phyloP scores from a whole-genome alignment of 1,140 invertebrate genomes.

The Oryctes rhinoceros region DNA sequence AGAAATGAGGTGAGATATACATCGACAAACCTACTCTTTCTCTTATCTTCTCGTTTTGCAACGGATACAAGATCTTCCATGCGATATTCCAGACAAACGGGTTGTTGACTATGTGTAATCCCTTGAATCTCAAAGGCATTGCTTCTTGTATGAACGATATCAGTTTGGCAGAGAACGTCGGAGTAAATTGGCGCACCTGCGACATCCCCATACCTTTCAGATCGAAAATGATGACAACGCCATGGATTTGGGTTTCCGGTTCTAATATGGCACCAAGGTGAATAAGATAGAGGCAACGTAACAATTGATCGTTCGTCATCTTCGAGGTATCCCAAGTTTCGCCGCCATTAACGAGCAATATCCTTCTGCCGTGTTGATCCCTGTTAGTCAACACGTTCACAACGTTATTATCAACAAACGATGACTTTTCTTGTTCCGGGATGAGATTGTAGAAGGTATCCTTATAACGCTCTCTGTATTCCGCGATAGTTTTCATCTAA shows the following conservation, averaged over 20 bases:
- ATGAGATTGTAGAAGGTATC: constrained; percentile 69
- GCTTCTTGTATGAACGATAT: constrained; percentile 83
- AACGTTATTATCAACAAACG: constrained; percentile 73
- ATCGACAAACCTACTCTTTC: constrained; percentile 60
- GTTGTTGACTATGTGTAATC: constrained; percentile 88
- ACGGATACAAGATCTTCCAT: constrained; percentile 85
- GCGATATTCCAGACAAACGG: constrained; percentile 86
- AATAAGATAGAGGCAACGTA: constrained; percentile 77
- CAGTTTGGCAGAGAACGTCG: constrained; percentile 74
- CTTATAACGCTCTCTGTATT: constrained; percentile 76
- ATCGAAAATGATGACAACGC: constrained; percentile 79
- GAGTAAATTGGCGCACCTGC: constrained; percentile 73
- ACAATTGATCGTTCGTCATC: constrained; percentile 73
- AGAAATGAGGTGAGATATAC: background rate
- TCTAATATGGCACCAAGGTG: constrained; percentile 76
- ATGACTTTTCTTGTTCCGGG: constrained; percentile 70
- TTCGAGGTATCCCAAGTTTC: constrained; percentile 72
- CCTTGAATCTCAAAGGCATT: constrained; percentile 84
- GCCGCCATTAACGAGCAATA: constrained; percentile 43
- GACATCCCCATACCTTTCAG: constrained; percentile 76
- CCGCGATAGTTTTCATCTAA: constrained; percentile 77
- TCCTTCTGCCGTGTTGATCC: constrained; percentile 55
- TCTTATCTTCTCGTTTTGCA: constrained; percentile 82
- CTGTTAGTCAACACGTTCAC: constrained; percentile 68
- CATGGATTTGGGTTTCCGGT: constrained; percentile 74